These are phyloP conservation scores for Priapulus caudatus DNA, from an alignment of 2,888 invertebrate genomes.

Conservation along the genomic window DNA sequence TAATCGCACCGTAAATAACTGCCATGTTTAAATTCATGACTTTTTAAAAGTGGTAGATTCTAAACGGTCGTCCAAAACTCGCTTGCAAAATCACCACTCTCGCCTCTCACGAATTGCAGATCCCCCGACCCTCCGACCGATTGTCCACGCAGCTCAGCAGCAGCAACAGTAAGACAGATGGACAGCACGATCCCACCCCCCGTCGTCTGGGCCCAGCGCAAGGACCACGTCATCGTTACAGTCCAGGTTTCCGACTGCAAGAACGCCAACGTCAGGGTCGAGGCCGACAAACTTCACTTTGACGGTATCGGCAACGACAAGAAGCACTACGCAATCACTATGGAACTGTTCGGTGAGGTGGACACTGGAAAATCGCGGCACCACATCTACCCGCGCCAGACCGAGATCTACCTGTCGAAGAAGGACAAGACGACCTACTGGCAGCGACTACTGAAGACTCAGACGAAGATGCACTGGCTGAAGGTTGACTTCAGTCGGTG, in stretches of 20 bases:
- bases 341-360: conserved; percentile 69
- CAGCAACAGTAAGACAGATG: too few relatives aligned
- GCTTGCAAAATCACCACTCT: too few relatives aligned
- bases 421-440: conserved; percentile 39
- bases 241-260: conserved; percentile 80
- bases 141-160: too few relatives aligned
- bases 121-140: too few relatives aligned
- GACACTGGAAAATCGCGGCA: conserved; percentile 41
- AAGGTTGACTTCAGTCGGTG: neutral
- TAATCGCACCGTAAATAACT: too few relatives aligned
- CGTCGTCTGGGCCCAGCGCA: conserved; percentile 86
- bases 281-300: conserved; percentile 54
- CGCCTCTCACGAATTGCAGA: too few relatives aligned
- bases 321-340: conserved; percentile 72
- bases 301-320: conserved; percentile 68
- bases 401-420: conserved; percentile 38
- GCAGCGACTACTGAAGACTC: conserved; percentile 39
- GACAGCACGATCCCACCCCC: conserved; percentile 62
- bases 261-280: conserved; percentile 63
- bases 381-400: conserved; percentile 30
- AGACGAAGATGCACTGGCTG: neutral
- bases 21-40: too few relatives aligned
- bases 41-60: too few relatives aligned
- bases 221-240: conserved; percentile 66
- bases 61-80: too few relatives aligned